Base-by-base conservation (phyloP, 2,797 vertebrate genomes). In the Okamejei kenojei region DNA sequence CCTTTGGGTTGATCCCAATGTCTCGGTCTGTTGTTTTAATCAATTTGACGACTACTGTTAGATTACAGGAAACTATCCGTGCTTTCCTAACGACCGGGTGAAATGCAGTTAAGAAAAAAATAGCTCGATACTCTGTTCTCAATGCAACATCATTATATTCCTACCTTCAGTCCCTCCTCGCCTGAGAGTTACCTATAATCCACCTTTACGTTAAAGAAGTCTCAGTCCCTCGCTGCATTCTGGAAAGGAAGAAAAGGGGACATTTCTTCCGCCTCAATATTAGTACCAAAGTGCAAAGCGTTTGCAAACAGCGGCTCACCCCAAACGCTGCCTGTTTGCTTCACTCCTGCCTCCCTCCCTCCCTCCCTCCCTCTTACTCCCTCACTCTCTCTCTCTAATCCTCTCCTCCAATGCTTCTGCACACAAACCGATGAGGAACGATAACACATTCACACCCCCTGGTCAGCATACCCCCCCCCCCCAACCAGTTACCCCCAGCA, bases 101-200 rank as follows among this genome's bases (percentile, higher is more conserved):
- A 92, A 58, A 38, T 76, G 71, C 26, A 92, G 73, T 92, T 73
- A 21, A 74, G 26, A 92, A 91, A 90, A 71, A 73, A 26, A 74
- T 58, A 71, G 45, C 38, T 74, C 23, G 15, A 58, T 38, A 26
- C 54, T 45, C 21, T 45, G 23, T 54, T 32, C 63, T n/a, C 54
- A 76, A 76, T 92, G 29, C 32, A 92, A 92, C 71, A 92, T 76
- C 71, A 76, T 38, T 92, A 29, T 17, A 45, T 29, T 92, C 96
- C 93, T 96, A 97, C 97, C 97, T 97, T 96, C 95, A 96, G 96
- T 96, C 96, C 96, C 95, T 95, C 96, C 96, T 93, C 95, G 95
- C 90, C 15, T 11, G 95, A 95, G 94, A 96, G 96, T 96, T 95
- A 95, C 96, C 96, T 96, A 94, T 95, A 94, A 96, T 94, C 96